Conservation (phyloP, 2,797 vertebrate genomes). For the Alauda arvensis region DNA sequence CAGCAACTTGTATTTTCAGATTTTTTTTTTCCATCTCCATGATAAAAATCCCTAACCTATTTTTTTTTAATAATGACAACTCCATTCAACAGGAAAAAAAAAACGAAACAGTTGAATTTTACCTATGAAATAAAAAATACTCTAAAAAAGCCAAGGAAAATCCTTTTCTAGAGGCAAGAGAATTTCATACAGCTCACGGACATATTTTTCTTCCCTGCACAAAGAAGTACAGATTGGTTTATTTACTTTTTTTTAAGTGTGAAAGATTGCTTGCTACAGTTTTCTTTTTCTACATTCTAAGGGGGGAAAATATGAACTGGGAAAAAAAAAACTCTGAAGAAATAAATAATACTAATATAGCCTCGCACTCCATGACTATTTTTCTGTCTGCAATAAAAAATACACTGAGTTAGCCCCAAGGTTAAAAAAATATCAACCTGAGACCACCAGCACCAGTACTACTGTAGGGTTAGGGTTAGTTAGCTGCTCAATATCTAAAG, state of each 20-base stretch:
- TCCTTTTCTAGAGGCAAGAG: constrained; percentile 25
- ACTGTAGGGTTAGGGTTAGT: constrained; percentile 25
- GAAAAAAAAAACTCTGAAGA: neutral
- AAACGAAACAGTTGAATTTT: neutral
- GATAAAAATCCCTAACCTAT: constrained; percentile 10
- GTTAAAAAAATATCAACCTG: constrained; percentile 8
- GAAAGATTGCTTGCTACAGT: constrained; percentile 58
- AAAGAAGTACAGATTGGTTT: constrained; percentile 54
- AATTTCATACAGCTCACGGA: constrained; percentile 61
- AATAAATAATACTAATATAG: constrained; percentile 52
- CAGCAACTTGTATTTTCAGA: neutral
- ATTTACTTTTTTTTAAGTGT: constrained; percentile 60
- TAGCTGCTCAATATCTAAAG: constrained; percentile 25
- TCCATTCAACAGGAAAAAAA: neutral
- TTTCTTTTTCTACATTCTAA: constrained; percentile 39
- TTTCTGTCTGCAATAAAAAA: neutral
- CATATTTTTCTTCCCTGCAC: constrained; percentile 54
- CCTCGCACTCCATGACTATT: neutral
- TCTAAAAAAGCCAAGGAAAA: neutral
- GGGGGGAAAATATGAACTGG: neutral
- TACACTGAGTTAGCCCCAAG: neutral
- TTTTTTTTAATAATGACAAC: neutral
- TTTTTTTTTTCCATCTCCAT: neutral
- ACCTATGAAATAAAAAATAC: neutral
- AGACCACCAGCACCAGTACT: neutral